phyloP scores from a whole-genome alignment of 2,797 vertebrate genomes.

The Mergus octosetaceus region DNA sequence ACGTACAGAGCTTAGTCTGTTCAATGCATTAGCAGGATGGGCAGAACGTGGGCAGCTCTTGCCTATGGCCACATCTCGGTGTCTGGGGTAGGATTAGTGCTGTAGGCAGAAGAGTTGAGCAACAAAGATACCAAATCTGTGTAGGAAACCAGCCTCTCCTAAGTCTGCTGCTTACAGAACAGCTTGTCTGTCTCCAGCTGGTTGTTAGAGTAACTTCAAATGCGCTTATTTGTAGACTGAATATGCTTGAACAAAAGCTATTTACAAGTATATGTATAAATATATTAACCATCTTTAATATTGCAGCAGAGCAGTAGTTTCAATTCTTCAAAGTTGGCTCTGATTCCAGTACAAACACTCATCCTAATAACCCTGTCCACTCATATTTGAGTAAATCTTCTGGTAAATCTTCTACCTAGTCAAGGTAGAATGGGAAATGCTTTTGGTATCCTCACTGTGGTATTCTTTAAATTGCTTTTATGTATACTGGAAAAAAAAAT shows the following conservation, averaged over 20 bases:
- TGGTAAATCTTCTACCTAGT: neutral
- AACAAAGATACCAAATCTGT: neutral
- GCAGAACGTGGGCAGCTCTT: neutral
- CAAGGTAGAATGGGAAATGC: neutral
- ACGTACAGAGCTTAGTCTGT: neutral
- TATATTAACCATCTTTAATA: neutral
- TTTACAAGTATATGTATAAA: neutral
- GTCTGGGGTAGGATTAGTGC: neutral
- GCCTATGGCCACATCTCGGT: neutral
- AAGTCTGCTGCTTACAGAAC: neutral
- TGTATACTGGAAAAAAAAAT: neutral
- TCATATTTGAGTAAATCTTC: neutral
- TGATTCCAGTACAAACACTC: neutral
- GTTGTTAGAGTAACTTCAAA: neutral
- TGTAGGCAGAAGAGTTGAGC: neutral
- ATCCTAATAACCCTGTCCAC: neutral
- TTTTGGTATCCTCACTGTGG: neutral
- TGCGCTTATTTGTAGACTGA: neutral
- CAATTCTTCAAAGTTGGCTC: neutral
- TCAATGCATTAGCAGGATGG: rapidly evolving
- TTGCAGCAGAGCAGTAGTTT: neutral
- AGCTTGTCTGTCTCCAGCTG: neutral
- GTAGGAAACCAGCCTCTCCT: neutral
- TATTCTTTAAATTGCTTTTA: neutral
- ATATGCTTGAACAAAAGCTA: neutral